Evolutionary conservation across 2,113 vertebrate species (phyloP).

Genomic region (Gallinago jamesoni): DNA sequence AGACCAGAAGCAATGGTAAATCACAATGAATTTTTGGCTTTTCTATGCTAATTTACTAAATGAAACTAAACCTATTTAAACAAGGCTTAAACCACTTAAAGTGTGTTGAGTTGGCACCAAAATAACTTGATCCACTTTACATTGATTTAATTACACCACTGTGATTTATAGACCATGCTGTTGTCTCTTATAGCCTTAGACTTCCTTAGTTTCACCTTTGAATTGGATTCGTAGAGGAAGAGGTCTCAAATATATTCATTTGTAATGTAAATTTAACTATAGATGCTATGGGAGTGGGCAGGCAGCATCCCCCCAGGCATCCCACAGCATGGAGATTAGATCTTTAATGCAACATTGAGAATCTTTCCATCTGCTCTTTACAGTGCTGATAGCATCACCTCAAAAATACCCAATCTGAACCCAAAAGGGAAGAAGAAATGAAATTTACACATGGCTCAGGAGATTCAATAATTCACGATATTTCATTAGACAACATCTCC

Average conservation of each 20-base stretch:
- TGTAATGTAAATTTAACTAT: slow-evolving; percentile 37
- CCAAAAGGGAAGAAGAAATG: slow-evolving; percentile 47
- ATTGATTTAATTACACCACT: slow-evolving; percentile 42
- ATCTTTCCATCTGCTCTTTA: slow-evolving; percentile 5
- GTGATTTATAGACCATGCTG: background rate
- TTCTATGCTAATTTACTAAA: slow-evolving; percentile 53
- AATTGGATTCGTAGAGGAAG: background rate
- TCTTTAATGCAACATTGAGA: slow-evolving; percentile 1
- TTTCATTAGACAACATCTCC: slow-evolving; percentile 66
- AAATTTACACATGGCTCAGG: slow-evolving; percentile 43
- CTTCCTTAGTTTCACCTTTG: background rate
- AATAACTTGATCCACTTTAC: slow-evolving; percentile 44
- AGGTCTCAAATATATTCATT: background rate
- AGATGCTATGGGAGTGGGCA: slow-evolving; percentile 3
- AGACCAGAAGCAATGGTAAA: slow-evolving; percentile 22
- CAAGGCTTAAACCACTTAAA: slow-evolving; percentile 28
- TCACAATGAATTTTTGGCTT: slow-evolving; percentile 42
- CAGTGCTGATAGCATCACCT: slow-evolving; percentile 23
- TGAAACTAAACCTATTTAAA: slow-evolving; percentile 55
- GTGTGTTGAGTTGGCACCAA: slow-evolving; percentile 34
- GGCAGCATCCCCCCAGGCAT: background rate
- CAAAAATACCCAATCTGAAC: slow-evolving; percentile 24
- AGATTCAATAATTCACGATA: slow-evolving; percentile 30
- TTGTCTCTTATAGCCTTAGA: background rate
- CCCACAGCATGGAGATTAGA: background rate